Base-by-base conservation (phyloP, 2,113 vertebrate genomes). In the Psephotus haematonotus region DNA sequence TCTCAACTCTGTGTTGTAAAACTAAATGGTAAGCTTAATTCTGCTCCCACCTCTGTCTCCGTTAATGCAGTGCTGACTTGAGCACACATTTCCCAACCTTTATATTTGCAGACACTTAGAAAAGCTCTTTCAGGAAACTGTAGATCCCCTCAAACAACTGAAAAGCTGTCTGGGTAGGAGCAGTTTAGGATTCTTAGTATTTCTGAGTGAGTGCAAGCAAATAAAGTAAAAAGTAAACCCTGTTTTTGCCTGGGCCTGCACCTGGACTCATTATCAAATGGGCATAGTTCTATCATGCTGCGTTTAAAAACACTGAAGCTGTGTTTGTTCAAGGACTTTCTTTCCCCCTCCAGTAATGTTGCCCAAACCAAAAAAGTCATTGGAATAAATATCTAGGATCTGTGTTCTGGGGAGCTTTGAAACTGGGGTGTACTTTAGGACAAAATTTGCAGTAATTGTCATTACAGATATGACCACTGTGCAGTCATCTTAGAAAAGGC, bases 1-100 rank as follows among this genome's bases (percentile, higher is more conserved):
- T 76, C 28, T 22, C 59, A 65, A 1, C 28, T 39, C 49, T 82
- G 80, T 85, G 75, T 72, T 89, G 49, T 95, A 86, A 88, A 94
- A 91, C 17, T 91, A 46, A 84, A 50, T 77, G 41, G 44, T 82
- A 52, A 87, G 25, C 59, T 93, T 69, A 80, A 62, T 93, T 93
- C 71, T 90, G 22, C 37, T 75, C 20, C 60, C 0, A 1, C 47
- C 72, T 63, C 69, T 39, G 23, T 83, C 82, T 89, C 10, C 1
- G 4, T 85, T 74, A 53, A 31, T 37, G 29, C 25, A 49, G n/a
- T 14, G 27, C 76, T 85, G 75, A 76, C 75, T 93, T 0, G 0
- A 19, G 87, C 71, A 37, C 37, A 9, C 24, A 4, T 85, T 90
- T 94, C 53, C 76, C n/a, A 47, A 9, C 29, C 67, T 1, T 53